Evolutionary conservation across 1,140 invertebrate species (phyloP), one percentile per base, ranked within the genome.

Genomic region (Drosophila funebris): DNA sequence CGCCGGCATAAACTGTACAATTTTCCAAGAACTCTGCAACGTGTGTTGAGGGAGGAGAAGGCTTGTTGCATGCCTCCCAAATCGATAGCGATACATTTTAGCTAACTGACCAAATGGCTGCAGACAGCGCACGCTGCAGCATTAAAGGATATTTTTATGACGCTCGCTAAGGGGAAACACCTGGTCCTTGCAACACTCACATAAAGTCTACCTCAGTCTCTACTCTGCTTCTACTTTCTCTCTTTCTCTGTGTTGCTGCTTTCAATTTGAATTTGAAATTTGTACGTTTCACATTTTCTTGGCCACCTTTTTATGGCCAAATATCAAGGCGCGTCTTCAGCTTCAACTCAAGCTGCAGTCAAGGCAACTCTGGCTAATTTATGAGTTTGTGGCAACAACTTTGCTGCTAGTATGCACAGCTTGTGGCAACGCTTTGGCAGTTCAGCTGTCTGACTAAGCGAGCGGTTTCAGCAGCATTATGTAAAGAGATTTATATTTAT

Each of bases 91-190:
- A 83, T 70, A 83, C 63, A 69, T 74, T 84, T 80, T 63, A 58
- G 71, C 66, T 63, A 66, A 73, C 71, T 78, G 70, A 80, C 70
- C 73, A 74, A 85, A 77, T 78, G 75, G 63, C 13, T 22, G 44
- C 44, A 48, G 70, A 84, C 81, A 85, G 74, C 41, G 68, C 68
- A 85, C 33, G 76, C 53, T 50, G 74, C 61, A 57, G 63, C 78
- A 77, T 87, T 68, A 87, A 87, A 88, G 83, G 78, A 87, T 87
- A 87, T 87, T 87, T 87, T 87, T 87, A 87, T 83, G 84, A 46
- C 48, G 14, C 33, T 63, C 64, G 41, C 48, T 66, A 14, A 8
- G 16, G 62, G 58, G 68, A 39, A 64, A 73, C 81, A 85, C 77
- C 82, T 87, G 82, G 78, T 73, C 5, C 44, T 36, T 36, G n/a